Evolutionary conservation across 2,113 vertebrate species (phyloP).

Genomic region (Myrmecobius fasciatus): DNA sequence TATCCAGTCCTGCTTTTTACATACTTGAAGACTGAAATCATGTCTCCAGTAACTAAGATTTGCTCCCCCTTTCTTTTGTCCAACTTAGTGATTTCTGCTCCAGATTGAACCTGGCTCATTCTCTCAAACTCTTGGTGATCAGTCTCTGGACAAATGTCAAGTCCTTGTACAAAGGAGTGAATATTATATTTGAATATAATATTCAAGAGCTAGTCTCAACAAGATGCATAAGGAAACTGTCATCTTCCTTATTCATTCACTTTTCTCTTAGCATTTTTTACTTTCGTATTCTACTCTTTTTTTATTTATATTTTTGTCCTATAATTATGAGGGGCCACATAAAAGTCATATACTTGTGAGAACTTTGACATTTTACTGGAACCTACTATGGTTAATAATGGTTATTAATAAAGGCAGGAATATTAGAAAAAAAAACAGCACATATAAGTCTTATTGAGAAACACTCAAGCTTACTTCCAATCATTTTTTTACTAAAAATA

Average conservation of each 20-base stretch:
- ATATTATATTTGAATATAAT: neutral
- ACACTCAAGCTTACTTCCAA: conserved; percentile 22
- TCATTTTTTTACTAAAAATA: conserved; percentile 11
- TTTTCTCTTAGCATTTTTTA: neutral
- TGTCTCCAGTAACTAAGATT: neutral
- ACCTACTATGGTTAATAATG: neutral
- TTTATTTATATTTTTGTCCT: neutral
- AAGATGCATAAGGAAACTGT: neutral
- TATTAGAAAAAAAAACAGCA: conserved; percentile 4
- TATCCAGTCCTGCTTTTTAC: neutral
- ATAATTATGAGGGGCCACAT: neutral
- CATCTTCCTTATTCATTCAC: neutral
- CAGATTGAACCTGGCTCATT: neutral
- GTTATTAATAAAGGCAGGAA: neutral
- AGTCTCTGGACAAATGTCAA: neutral
- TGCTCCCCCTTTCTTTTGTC: neutral
- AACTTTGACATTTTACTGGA: neutral
- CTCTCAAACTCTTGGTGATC: neutral
- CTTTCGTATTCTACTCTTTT: neutral
- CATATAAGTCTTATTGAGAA: neutral
- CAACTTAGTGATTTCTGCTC: neutral
- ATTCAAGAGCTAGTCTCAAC: neutral
- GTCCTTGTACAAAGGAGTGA: neutral
- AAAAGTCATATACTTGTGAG: neutral
- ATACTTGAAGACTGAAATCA: neutral